Percentiles rank a stretch among this genome's conserved stretches.
phyloP scores from a whole-genome alignment of 2,113 vertebrate genomes.

The pig (Sus scrofa) region DNA sequence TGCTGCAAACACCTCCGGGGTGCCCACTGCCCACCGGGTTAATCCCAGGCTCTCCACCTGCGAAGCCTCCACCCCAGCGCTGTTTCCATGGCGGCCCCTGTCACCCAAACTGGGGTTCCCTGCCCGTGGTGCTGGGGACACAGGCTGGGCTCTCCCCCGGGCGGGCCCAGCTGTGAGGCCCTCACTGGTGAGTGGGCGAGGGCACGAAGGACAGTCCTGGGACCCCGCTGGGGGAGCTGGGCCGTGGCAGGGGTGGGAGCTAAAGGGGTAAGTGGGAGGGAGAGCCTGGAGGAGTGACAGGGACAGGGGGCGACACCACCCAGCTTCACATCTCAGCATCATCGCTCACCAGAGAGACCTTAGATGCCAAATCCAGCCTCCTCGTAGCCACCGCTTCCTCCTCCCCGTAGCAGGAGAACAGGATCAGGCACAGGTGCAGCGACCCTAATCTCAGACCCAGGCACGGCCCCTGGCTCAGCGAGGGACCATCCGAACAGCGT shows the following conservation, averaged over 20 bases:
- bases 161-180: accelerated
- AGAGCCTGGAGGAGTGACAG: background rate
- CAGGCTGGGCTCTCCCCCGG: accelerated
- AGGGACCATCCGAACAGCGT: accelerated
- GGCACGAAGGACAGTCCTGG: too few relatives aligned
- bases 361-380: too few relatives aligned
- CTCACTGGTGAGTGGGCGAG: background rate
- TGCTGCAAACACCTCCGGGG: too few relatives aligned
- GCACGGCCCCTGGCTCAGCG: too few relatives aligned
- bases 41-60: background rate
- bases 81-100: accelerated
- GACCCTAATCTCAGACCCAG: accelerated
- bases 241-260: too few relatives aligned
- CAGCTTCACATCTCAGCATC: background rate
- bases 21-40: background rate
- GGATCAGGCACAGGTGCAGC: background rate
- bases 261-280: too few relatives aligned
- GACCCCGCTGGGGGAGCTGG: too few relatives aligned
- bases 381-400: background rate
- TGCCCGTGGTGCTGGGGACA: background rate
- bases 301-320: background rate
- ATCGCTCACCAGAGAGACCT: accelerated
- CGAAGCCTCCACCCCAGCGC: accelerated
- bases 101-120: accelerated
- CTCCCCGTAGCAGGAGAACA: background rate